These are phyloP conservation scores for Cataglyphis rosenhaueri DNA, from an alignment of 2,888 invertebrate genomes.

Conservation along the genomic window DNA sequence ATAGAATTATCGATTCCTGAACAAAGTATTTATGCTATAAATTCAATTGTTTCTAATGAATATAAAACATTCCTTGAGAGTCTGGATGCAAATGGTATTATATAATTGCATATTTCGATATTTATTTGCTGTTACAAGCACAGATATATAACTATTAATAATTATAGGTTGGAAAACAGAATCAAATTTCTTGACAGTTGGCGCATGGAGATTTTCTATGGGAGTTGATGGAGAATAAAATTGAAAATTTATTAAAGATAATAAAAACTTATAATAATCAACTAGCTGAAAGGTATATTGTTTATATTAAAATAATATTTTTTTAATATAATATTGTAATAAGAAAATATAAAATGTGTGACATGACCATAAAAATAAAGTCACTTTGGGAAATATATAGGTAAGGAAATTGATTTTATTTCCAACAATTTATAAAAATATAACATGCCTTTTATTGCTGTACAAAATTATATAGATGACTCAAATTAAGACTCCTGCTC, in stretches of 20 bases:
- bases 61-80: conserved; percentile 76
- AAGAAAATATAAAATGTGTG: background rate
- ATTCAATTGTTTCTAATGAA: conserved; percentile 76
- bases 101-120: background rate
- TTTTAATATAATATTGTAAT: background rate
- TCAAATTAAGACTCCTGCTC: conserved; percentile 81
- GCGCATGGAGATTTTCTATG: conserved; percentile 87
- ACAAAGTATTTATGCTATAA: conserved; percentile 72
- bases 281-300: background rate
- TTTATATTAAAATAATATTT: conserved; percentile 50
- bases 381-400: conserved; percentile 44
- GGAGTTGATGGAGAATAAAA: conserved; percentile 47
- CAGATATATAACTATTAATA: conserved; percentile 17
- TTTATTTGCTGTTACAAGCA: background rate
- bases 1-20: conserved; percentile 63
- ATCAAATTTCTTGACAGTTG: conserved; percentile 87
- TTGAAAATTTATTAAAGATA: conserved; percentile 1
- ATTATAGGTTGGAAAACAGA: conserved; percentile 88
- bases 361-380: conserved; percentile 60
- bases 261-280: conserved; percentile 10
- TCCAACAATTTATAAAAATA: conserved; percentile 81
- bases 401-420: conserved; percentile 72
- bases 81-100: conserved; percentile 75
- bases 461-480: conserved; percentile 72
- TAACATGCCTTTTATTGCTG: conserved; percentile 74